phyloP scores from a whole-genome alignment of 2,113 vertebrate species.

The Brachionichthys hirsutus region DNA sequence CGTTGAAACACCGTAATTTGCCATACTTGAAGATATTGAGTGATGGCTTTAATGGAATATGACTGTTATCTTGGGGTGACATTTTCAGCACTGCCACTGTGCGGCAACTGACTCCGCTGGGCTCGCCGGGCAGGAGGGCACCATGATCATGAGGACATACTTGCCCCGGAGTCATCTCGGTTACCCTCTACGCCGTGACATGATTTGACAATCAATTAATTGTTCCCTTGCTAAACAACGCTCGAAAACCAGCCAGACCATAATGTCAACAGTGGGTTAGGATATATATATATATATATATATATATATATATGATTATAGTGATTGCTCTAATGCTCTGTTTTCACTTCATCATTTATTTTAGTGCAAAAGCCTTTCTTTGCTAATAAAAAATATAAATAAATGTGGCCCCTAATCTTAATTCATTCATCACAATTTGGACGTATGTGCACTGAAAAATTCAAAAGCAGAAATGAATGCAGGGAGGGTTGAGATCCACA shows the following conservation, averaged over 20 bases:
- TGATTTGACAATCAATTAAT: conserved; percentile 78
- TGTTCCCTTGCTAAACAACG: conserved; percentile 46
- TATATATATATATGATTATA: too few relatives aligned
- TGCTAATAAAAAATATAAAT: background rate
- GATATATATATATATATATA: too few relatives aligned
- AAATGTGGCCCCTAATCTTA: conserved; percentile 2
- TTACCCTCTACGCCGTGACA: conserved; percentile 66
- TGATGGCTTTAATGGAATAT: conserved; percentile 70
- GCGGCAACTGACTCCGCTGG: conserved; percentile 62
- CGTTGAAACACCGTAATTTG: conserved; percentile 61
- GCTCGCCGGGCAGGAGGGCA: conserved; percentile 65
- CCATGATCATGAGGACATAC: conserved; percentile 59
- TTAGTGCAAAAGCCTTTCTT: conserved; percentile 1
- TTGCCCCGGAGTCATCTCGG: conserved; percentile 75
- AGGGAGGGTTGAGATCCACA: conserved; percentile 2
- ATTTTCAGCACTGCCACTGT: conserved; percentile 71
- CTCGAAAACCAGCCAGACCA: conserved; percentile 20
- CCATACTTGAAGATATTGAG: conserved; percentile 68
- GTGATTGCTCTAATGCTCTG: background rate
- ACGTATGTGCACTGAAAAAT: conserved; percentile 1
- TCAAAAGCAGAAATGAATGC: background rate
- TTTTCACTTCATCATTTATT: background rate
- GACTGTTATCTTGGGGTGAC: conserved; percentile 70
- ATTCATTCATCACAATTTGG: background rate
- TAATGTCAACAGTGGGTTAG: conserved; percentile 43